Percentiles rank a stretch among this genome's conserved stretches.
Evolutionary conservation across 2,797 vertebrate species (phyloP).

Genomic region (Tangara arthus): DNA sequence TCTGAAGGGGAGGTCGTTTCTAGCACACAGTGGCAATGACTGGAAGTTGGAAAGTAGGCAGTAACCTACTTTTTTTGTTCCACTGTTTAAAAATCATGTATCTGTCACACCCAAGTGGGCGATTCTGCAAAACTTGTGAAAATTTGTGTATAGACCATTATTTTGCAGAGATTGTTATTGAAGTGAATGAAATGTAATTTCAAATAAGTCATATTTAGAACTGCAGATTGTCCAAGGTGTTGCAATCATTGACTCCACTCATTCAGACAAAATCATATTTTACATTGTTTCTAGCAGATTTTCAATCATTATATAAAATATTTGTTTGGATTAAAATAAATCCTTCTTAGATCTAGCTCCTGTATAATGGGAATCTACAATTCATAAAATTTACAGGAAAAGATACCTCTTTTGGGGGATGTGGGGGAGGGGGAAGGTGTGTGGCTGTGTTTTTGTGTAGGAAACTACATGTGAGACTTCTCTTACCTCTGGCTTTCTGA

Average conservation of each 20-base stretch:
- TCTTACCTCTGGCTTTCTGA: background rate
- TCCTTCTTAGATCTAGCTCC: background rate
- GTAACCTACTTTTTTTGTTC: background rate
- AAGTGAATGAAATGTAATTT: background rate
- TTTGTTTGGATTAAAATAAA: background rate
- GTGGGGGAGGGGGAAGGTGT: accelerated
- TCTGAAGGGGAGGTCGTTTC: background rate
- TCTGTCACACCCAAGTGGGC: background rate
- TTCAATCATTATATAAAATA: background rate
- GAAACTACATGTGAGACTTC: background rate
- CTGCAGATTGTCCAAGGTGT: background rate
- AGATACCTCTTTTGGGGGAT: accelerated
- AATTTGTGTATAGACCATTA: background rate
- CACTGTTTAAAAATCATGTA: background rate
- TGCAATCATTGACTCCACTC: background rate
- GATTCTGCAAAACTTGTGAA: background rate
- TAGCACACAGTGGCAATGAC: background rate
- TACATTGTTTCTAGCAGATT: background rate
- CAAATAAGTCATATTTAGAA: background rate
- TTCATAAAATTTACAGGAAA: background rate
- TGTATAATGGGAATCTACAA: background rate
- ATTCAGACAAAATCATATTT: background rate
- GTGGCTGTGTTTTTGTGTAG: background rate
- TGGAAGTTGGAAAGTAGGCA: background rate
- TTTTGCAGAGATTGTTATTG: background rate